A percentile compares a stretch with the other conserved stretches of the same genome.
These are phyloP conservation scores for Neopipo cinnamomea DNA, from an alignment of 2,113 vertebrate genomes.

Conservation along the genomic window DNA sequence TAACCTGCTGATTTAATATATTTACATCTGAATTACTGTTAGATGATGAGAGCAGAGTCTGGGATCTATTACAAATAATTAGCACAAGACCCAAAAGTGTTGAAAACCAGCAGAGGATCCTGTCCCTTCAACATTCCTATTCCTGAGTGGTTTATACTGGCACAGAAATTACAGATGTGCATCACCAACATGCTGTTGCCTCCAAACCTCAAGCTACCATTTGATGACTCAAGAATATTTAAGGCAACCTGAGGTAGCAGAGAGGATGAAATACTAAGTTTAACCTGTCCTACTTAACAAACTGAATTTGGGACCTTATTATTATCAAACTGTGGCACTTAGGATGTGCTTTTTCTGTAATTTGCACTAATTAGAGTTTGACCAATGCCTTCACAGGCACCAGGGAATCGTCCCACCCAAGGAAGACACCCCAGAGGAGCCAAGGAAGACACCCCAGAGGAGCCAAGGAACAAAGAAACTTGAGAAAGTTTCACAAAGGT, in stretches of 20 bases:
- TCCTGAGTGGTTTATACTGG: not conserved
- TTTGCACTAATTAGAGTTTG: not conserved
- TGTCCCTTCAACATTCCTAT: not conserved
- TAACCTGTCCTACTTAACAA: not conserved
- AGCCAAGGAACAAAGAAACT: not conserved
- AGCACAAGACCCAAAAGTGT: not conserved
- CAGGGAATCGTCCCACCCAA: not conserved
- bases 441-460: not conserved
- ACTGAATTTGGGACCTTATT: not conserved
- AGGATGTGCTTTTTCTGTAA: not conserved
- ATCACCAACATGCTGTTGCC: not conserved
- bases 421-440: not conserved
- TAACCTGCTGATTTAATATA: not conserved
- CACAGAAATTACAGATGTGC: not conserved
- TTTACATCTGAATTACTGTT: not conserved
- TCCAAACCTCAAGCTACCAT: constrained; percentile 1
- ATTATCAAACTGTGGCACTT: not conserved
- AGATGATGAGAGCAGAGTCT: not conserved
- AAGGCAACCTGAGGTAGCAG: not conserved
- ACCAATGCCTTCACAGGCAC: fast-evolving
- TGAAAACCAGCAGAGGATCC: not conserved
- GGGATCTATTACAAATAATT: not conserved
- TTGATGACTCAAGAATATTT: not conserved
- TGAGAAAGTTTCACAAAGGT: not conserved
- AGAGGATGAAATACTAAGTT: not conserved